Conservation (phyloP, 2,113 vertebrate species). For the Lamprologus speciosus region DNA sequence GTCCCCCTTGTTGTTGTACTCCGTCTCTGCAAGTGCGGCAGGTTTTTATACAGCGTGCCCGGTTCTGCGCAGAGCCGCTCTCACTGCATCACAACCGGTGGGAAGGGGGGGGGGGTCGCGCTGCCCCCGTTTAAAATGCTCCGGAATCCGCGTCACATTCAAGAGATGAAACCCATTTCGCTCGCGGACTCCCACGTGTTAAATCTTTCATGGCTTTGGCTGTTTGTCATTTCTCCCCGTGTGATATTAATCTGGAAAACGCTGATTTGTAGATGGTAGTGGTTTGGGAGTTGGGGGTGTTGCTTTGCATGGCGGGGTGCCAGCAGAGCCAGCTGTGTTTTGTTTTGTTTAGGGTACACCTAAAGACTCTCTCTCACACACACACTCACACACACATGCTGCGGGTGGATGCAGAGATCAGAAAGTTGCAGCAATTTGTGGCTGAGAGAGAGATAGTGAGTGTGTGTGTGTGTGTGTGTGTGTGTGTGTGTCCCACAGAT, state of each 20-base stretch:
- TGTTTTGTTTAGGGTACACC: background rate
- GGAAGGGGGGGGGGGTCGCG: slow-evolving; percentile 15
- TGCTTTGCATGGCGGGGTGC: background rate
- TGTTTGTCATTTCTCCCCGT: slow-evolving; percentile 41
- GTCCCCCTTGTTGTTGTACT: slow-evolving; percentile 48
- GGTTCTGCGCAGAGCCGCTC: slow-evolving; percentile 60
- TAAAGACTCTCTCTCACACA: background rate
- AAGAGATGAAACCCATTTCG: slow-evolving; percentile 37
- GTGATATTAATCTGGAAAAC: slow-evolving; percentile 49
- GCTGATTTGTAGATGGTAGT: slow-evolving; percentile 1
- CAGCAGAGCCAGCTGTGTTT: slow-evolving; percentile 13
- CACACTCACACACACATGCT: background rate
- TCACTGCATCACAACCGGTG: slow-evolving; percentile 63
- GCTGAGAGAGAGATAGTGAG: background rate
- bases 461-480: background rate
- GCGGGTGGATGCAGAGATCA: background rate
- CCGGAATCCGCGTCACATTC: slow-evolving; percentile 41
- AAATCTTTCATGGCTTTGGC: slow-evolving; percentile 47
- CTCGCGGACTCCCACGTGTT: slow-evolving; percentile 33
- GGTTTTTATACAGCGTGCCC: slow-evolving; percentile 65
- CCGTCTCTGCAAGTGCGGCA: slow-evolving; percentile 37
- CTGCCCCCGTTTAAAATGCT: slow-evolving; percentile 31
- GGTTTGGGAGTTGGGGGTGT: background rate
- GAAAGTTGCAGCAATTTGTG: slow-evolving; percentile 17
- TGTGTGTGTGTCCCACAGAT: background rate